Evolutionary conservation across 2,888 invertebrate genomes (phyloP).

Genomic region (Amiota minor): DNA sequence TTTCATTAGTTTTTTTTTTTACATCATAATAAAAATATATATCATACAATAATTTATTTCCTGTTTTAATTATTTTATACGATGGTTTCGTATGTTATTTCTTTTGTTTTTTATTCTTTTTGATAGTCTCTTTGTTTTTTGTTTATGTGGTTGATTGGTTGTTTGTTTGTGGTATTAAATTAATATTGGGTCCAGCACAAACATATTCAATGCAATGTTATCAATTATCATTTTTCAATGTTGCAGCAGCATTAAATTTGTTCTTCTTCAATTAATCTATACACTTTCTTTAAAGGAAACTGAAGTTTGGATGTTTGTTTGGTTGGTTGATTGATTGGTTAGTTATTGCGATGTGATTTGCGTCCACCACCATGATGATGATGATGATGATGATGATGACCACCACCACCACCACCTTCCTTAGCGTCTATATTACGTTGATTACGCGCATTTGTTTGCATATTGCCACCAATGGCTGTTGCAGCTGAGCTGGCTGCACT

Average conservation of each 20-base stretch:
- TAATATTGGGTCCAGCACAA: too few relatives aligned
- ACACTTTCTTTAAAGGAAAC: neutral
- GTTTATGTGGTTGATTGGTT: too few relatives aligned
- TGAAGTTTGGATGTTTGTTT: conserved; percentile 29
- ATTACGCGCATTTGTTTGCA: conserved; percentile 44
- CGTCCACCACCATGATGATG: conserved; percentile 57
- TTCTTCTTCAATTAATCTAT: neutral
- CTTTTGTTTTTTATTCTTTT: neutral
- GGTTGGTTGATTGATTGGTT: neutral
- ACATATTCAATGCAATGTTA: too few relatives aligned
- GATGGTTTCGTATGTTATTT: neutral
- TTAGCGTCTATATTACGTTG: conserved; percentile 39
- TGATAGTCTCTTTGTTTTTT: conserved; percentile 13
- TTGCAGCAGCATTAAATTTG: neutral
- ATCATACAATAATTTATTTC: too few relatives aligned
- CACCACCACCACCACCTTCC: conserved; percentile 44
- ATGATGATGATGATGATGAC: conserved; percentile 32
- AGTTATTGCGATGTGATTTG: conserved; percentile 68
- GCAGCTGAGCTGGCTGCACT: conserved; percentile 24
- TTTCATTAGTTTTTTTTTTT: neutral
- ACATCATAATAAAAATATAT: neutral
- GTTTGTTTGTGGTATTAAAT: too few relatives aligned
- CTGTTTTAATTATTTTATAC: neutral
- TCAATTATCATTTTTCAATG: too few relatives aligned
- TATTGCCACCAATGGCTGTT: conserved; percentile 48